Base-by-base conservation (phyloP, 2,797 vertebrate genomes). In the Neosilurus mollespiculum region DNA sequence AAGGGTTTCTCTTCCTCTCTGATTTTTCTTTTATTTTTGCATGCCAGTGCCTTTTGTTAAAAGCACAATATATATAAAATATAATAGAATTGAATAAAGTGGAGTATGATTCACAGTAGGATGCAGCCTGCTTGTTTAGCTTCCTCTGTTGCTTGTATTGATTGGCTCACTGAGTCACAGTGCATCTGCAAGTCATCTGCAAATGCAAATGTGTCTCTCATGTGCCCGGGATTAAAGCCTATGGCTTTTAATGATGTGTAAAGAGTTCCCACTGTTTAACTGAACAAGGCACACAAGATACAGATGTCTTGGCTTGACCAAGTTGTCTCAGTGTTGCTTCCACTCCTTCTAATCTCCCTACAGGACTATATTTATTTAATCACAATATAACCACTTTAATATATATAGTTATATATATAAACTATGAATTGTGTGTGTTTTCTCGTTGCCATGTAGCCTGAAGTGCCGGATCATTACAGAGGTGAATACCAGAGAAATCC, bases 211-310 rank as follows among this genome's bases (percentile, higher is more conserved):
- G 72, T 22, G 49, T 26, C 59, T 51, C 75, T 78, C 58, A 51
- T 78, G 58, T 64, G 37, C 8, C 59, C 76, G 24, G 51, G 76
- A 64, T 64, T 64, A 64, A 64, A 51, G n/a, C 14, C 59, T 16
- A n/a, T 64, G 59, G 18, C 64, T 62, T 64, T 78, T 64, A 78
- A 78, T 78, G 76, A 64, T 78, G 59, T 51, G 37, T 62, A 62
- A 64, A 64, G 76, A 49, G 34, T 76, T 59, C 54, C 22, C 49
- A 26, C 22, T 34, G 8, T 34, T 37, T 26, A 75, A n/a, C 75
- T 24, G 22, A 78, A 62, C 22, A 78, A 78, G 75, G 12, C 75
- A 24, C 75, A 78, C 22, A 24, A 9, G 58, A 62, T 49, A 62
- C 18, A 78, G 18, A 78, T 78, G 75, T 49, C 58, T 62, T 49